Evolutionary conservation across 2,888 invertebrate species (phyloP), one percentile per base, ranked within the genome.

Genomic region (Gerris lacustris): DNA sequence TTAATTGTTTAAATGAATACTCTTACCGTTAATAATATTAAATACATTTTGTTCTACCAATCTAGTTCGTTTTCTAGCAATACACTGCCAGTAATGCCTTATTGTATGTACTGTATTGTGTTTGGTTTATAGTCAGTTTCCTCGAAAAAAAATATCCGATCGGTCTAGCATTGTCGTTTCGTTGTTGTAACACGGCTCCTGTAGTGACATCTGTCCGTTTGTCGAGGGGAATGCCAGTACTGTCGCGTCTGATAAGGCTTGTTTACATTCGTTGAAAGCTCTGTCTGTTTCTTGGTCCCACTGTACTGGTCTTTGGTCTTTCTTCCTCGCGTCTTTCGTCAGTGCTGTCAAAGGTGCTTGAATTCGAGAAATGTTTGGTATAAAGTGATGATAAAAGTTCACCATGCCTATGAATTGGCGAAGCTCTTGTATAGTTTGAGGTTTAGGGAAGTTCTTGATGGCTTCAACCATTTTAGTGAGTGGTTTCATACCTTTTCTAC

Each of bases 181-280:
- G 31, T 31, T 31, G 31, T 31, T 31, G 31, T 31, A 31, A 31
- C 31, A 31, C 31, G 31, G 31, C 31, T 31, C 31, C 31, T 31
- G 4, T 31, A 31, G 31, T 31, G 31, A 31, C 31, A 31, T 31
- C 31, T 31, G 31, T 31, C 31, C 67, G 0, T 67, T 45, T 71
- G 81, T 80, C 67, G 81, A 79, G 9, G 82, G 70, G 0, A 76
- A 78, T 4, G 79, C 79, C 0, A 81, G 80, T 5, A 80, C 76
- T 6, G 79, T 77, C 0, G 66, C 72, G 63, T 79, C 78, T 0
- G 80, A 80, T 1, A 81, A 80, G 18, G 70, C 71, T 18, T 68
- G 45, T 63, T 63, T 68, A 43, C 72, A 70, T 17, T 18, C 7
- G 15, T 70, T 11, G 55, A 71, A 69, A 6, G 71, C 67, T 11